Percentiles rank a stretch among this genome's conserved stretches.
Conservation (phyloP, 2,113 vertebrate species). For the Eudyptes chrysolophus region DNA sequence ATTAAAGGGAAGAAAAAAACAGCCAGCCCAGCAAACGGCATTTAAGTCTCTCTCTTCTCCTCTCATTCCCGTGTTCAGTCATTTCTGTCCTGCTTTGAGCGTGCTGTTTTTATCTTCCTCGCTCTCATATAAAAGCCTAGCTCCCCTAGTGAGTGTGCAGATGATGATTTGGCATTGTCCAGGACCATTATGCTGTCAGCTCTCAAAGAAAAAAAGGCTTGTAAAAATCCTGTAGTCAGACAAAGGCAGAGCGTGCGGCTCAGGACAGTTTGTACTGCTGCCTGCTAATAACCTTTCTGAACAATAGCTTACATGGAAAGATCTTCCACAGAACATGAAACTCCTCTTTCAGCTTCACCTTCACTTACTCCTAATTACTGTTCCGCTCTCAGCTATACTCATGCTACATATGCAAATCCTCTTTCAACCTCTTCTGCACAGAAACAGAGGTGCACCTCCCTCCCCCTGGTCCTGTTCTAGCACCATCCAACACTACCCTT, state of each 20-base stretch:
- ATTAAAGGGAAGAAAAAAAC: conserved; percentile 4
- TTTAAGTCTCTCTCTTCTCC: conserved; percentile 44
- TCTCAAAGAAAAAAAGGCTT: conserved; percentile 64
- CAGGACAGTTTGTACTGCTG: conserved; percentile 55
- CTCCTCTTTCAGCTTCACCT: conserved; percentile 53
- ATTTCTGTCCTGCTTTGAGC: conserved; percentile 48
- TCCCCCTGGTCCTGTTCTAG: background rate
- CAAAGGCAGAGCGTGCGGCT: conserved; percentile 44
- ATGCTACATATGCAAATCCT: conserved; percentile 35
- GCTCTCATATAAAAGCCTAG: conserved; percentile 51
- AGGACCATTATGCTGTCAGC: conserved; percentile 60
- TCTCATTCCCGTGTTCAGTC: conserved; percentile 51
- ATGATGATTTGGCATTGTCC: conserved; percentile 69
- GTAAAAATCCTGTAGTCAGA: conserved; percentile 67
- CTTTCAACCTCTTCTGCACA: background rate
- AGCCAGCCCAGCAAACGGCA: conserved; percentile 37
- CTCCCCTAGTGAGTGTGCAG: conserved; percentile 55
- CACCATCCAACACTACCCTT: background rate
- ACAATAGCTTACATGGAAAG: conserved; percentile 59
- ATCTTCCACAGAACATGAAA: conserved; percentile 59
- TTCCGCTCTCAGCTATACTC: background rate
- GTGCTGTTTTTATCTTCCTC: conserved; percentile 60
- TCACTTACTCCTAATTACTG: conserved; percentile 56
- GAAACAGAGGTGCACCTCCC: background rate
- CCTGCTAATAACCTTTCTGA: conserved; percentile 60